phyloP scores from a whole-genome alignment of 2,797 vertebrate species.

The Rhinichthys osculus region DNA sequence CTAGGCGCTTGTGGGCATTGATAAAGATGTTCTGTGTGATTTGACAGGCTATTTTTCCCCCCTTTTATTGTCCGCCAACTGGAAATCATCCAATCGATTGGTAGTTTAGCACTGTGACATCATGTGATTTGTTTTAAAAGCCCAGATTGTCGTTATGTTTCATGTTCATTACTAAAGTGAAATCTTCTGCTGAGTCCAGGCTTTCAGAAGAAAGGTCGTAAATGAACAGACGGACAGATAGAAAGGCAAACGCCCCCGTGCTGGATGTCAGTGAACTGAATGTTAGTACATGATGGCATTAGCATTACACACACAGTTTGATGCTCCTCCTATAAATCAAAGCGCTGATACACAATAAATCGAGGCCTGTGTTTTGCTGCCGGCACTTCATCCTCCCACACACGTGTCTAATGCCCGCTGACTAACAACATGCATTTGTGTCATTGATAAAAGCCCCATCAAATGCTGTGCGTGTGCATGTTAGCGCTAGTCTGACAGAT shows the following conservation, averaged over 20 bases:
- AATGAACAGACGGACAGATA: neutral
- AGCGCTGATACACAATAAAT: neutral
- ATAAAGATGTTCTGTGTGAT: neutral
- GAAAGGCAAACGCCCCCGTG: neutral
- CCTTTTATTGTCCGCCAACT: neutral
- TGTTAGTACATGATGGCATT: neutral
- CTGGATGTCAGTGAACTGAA: neutral
- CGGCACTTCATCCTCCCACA: constrained; percentile 9
- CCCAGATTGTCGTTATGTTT: neutral
- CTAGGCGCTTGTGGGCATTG: neutral
- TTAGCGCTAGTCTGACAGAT: neutral
- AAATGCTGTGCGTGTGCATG: neutral
- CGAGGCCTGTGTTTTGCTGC: neutral
- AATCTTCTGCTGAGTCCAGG: neutral
- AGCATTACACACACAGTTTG: neutral
- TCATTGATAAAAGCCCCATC: constrained; percentile 1
- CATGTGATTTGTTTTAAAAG: neutral
- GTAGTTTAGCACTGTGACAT: neutral
- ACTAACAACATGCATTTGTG: neutral
- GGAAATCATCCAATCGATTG: neutral
- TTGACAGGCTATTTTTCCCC: neutral
- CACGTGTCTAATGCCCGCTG: neutral
- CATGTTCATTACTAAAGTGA: neutral
- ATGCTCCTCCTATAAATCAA: constrained; percentile 3
- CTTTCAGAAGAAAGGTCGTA: neutral